Percentiles rank a stretch among this genome's conserved stretches.
phyloP scores from a whole-genome alignment of 2,113 vertebrate genomes.

The Thermophis baileyi region DNA sequence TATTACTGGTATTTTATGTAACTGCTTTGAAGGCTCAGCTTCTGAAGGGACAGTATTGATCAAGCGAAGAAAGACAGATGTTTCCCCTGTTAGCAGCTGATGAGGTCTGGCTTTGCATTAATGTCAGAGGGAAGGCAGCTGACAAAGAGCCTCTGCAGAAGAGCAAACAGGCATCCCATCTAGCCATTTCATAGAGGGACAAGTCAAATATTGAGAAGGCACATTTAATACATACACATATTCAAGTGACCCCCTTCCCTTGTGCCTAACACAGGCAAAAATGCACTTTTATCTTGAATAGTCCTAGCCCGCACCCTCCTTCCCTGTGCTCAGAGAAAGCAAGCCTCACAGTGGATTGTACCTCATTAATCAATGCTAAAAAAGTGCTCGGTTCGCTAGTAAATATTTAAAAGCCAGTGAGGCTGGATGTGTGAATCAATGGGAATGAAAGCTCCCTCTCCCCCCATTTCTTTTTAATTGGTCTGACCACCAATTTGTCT shows the following conservation, averaged over 20 bases:
- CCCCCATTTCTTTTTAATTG: constrained; percentile 43
- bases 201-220: constrained; percentile 54
- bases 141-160: constrained; percentile 35
- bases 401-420: constrained; percentile 59
- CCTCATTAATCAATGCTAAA: constrained; percentile 53
- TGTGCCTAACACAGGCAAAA: constrained; percentile 29
- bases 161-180: constrained; percentile 42
- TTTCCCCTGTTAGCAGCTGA: constrained; percentile 45
- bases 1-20: constrained; percentile 66
- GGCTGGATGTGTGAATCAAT: constrained; percentile 56
- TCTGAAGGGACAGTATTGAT: constrained; percentile 63
- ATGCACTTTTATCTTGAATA: constrained; percentile 39
- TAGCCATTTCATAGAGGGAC: constrained; percentile 45
- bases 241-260: background rate
- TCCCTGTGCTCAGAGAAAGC: background rate
- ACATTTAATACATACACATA: constrained; percentile 30
- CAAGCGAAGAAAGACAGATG: constrained; percentile 62
- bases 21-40: constrained; percentile 48
- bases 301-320: background rate
- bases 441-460: constrained; percentile 47
- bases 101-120: constrained; percentile 61
- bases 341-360: constrained; percentile 42
- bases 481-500: constrained; percentile 39
- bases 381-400: constrained; percentile 49
- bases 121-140: constrained; percentile 37